Conservation (phyloP, 2,113 vertebrate species). For the Rutilus rutilus region DNA sequence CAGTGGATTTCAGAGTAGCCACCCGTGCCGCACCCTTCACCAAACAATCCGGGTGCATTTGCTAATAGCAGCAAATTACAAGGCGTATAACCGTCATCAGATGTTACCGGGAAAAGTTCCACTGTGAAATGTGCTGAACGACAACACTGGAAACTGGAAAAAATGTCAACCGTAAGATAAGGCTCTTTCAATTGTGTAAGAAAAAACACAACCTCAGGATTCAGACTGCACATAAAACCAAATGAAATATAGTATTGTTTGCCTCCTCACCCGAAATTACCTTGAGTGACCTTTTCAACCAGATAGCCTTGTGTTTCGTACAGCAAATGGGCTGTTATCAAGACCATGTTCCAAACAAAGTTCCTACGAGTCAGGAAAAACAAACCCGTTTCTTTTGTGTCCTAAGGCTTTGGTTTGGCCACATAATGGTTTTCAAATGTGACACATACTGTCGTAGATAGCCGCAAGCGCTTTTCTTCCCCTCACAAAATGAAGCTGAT, state of each 20-base stretch:
- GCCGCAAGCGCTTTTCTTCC: neutral
- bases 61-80: conserved; percentile 54
- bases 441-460: conserved; percentile 13
- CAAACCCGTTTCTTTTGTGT: conserved; percentile 49
- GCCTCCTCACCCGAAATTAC: conserved; percentile 31
- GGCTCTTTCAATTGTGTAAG: neutral
- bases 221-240: conserved; percentile 15
- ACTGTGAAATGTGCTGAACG: neutral
- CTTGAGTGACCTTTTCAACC: conserved; percentile 54
- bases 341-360: conserved; percentile 50
- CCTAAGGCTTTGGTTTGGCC: conserved; percentile 51
- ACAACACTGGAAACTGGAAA: neutral
- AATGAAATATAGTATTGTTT: conserved; percentile 24
- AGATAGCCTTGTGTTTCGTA: conserved; percentile 9
- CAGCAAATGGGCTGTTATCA: conserved; percentile 52
- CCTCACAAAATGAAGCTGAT: conserved; percentile 54
- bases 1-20: conserved; percentile 49
- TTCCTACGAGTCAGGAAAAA: conserved; percentile 44
- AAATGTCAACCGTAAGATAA: neutral
- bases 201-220: conserved; percentile 10
- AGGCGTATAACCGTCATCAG: conserved; percentile 6
- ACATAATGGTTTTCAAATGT: conserved; percentile 64
- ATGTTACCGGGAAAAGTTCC: conserved; percentile 1
- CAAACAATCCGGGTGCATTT: conserved; percentile 45
- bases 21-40: conserved; percentile 49